A percentile compares a stretch with the other conserved stretches of the same genome.
Conservation (phyloP, 2,113 vertebrate genomes). For the Crotalus helleri region DNA sequence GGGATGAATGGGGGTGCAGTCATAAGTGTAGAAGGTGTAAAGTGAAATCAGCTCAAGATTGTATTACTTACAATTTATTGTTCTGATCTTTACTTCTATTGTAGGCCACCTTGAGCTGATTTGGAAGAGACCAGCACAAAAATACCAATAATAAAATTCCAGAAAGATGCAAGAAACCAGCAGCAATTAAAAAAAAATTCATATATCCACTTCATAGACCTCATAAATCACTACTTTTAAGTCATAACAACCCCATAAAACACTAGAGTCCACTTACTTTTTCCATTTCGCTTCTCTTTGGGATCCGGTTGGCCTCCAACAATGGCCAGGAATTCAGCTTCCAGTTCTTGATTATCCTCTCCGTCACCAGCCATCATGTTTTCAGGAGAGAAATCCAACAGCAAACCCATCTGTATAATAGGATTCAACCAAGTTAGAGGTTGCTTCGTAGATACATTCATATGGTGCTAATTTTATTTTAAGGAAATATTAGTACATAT, state of each 20-base stretch:
- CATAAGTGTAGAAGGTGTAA: too few species aligned
- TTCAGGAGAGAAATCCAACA: constrained; percentile 78
- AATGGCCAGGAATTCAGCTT: constrained; percentile 83
- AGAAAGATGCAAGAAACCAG: not conserved
- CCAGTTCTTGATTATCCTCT: constrained; percentile 78
- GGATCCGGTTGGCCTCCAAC: constrained; percentile 72
- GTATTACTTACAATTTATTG: not conserved
- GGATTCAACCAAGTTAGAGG: not conserved
- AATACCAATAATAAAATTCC: not conserved
- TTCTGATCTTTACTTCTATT: not conserved
- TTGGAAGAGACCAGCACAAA: not conserved
- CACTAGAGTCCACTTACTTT: constrained; percentile 49
- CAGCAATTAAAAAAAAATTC: too few species aligned
- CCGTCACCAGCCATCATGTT: constrained; percentile 66
- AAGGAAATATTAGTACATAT: not conserved
- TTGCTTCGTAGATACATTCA: not conserved
- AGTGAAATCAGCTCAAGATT: too few species aligned
- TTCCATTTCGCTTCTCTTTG: constrained; percentile 71
- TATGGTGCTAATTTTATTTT: not conserved
- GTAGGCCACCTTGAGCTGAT: not conserved
- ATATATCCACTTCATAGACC: not conserved
- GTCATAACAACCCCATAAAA: not conserved
- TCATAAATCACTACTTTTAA: not conserved
- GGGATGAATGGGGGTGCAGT: too few species aligned
- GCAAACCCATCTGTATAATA: constrained; percentile 78